phyloP scores from a whole-genome alignment of 1,140 invertebrate genomes.

The Mamestra configurata region DNA sequence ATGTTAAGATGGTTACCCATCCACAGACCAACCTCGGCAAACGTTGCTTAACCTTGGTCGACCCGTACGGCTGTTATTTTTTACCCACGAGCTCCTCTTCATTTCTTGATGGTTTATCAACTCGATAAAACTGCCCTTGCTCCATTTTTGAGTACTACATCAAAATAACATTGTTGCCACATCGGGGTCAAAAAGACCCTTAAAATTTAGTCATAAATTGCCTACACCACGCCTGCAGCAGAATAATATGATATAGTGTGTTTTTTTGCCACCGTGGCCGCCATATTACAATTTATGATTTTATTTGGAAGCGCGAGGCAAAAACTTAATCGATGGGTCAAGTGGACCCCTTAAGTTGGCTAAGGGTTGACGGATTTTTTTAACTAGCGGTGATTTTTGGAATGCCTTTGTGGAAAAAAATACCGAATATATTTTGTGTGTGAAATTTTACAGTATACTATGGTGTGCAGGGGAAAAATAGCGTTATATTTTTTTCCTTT shows the following conservation, averaged over 20 bases:
- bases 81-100: no score
- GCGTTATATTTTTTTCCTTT: not conserved
- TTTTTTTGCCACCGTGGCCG: constrained; percentile 76
- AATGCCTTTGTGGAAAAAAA: constrained; percentile 37
- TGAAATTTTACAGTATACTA: not conserved
- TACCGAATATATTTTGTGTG: constrained; percentile 2
- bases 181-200: constrained; percentile 51
- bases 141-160: not conserved
- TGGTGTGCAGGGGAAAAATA: no score
- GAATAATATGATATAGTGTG: constrained; percentile 63
- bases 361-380: constrained; percentile 66
- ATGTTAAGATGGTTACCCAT: no score
- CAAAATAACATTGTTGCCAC: constrained; percentile 19
- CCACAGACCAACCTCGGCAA: no score
- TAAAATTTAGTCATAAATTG: constrained; percentile 83
- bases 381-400: constrained; percentile 43
- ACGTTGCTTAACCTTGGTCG: no score
- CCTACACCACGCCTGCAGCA: constrained; percentile 70
- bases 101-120: not conserved
- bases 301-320: constrained; percentile 77
- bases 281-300: constrained; percentile 79
- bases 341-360: constrained; percentile 59
- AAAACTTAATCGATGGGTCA: constrained; percentile 83
- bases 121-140: not conserved
- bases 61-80: no score